A percentile compares a stretch with the other conserved stretches of the same genome.
These are phyloP conservation scores for Dione vanillae DNA, from an alignment of 2,888 invertebrate genomes.

Conservation along the genomic window DNA sequence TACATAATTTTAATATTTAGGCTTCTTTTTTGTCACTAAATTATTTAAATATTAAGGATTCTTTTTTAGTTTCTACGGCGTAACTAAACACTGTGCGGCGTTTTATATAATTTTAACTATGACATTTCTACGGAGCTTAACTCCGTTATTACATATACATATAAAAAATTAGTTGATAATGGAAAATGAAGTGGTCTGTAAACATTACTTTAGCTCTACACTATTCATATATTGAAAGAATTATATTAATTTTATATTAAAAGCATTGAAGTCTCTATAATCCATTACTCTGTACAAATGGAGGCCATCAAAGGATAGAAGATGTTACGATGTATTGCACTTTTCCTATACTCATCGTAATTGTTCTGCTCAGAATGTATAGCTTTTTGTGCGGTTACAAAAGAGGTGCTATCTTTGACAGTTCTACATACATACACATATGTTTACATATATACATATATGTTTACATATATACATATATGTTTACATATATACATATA, in stretches of 20 bases:
- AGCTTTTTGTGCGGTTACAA: conserved; percentile 16
- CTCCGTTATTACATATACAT: not conserved
- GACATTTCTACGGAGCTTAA: not conserved
- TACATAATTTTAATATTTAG: not conserved
- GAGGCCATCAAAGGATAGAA: conserved; percentile 67
- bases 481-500: too few relatives aligned
- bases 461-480: too few relatives aligned
- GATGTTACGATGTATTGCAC: conserved; percentile 62
- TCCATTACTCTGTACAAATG: conserved; percentile 59
- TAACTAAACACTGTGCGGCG: not conserved
- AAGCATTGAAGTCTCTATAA: conserved; percentile 48
- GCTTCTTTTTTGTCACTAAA: not conserved
- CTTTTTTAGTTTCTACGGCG: too few relatives aligned
- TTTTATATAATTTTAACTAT: not conserved
- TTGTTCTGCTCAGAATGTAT: conserved; percentile 22
- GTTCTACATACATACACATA: not conserved
- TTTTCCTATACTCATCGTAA: conserved; percentile 38
- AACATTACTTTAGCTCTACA: too few relatives aligned
- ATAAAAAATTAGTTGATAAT: too few relatives aligned
- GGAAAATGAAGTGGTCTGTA: too few relatives aligned
- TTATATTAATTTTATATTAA: not conserved
- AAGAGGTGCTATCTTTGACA: conserved; percentile 11
- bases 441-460: not conserved
- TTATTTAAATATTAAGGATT: not conserved
- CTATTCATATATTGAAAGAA: not conserved